These are phyloP conservation scores for Lophura nycthemera DNA, from an alignment of 2,113 vertebrate species.

Conservation along the genomic window DNA sequence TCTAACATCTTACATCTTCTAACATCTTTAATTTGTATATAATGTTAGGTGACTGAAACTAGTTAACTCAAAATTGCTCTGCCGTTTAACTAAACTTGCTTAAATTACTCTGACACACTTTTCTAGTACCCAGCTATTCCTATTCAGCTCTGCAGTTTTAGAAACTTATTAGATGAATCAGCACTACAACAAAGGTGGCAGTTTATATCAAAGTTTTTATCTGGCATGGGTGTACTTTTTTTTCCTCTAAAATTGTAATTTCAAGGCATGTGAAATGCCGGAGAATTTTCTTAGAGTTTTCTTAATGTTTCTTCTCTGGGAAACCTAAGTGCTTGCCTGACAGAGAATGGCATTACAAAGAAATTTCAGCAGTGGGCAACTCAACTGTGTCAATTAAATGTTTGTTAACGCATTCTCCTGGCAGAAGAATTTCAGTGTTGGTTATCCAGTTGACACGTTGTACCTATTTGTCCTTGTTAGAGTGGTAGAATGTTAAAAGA, in stretches of 20 bases:
- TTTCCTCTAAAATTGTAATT: background rate
- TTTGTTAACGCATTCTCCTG: background rate
- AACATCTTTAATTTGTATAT: background rate
- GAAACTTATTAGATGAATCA: background rate
- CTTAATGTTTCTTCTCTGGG: background rate
- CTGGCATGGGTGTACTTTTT: background rate
- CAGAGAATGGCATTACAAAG: background rate
- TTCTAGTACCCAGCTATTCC: background rate
- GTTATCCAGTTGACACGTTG: background rate
- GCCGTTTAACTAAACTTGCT: background rate
- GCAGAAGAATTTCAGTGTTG: background rate
- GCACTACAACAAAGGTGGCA: background rate
- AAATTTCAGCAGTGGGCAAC: background rate
- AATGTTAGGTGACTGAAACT: background rate
- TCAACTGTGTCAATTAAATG: background rate
- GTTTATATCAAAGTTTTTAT: background rate
- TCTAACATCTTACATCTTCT: background rate
- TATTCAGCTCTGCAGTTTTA: background rate
- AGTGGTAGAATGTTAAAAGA: background rate
- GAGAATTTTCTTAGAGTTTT: background rate
- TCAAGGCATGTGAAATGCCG: background rate
- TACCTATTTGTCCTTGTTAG: fast-evolving
- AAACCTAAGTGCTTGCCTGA: background rate
- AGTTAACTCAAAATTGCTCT: background rate
- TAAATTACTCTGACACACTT: background rate